phyloP scores from a whole-genome alignment of 2,797 vertebrate species.

The Sebastes goodei region DNA sequence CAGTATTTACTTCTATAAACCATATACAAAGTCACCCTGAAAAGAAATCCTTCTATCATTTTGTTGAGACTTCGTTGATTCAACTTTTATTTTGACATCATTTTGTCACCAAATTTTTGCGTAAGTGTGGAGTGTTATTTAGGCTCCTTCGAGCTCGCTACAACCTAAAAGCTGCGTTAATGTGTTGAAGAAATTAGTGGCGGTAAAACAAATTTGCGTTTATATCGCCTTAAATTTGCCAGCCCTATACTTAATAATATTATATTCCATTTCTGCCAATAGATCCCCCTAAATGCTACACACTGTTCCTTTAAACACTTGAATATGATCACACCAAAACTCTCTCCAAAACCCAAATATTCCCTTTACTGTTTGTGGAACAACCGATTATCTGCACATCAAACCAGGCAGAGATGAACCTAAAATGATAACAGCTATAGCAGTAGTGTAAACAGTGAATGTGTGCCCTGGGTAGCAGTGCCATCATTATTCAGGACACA shows the following conservation, averaged over 20 bases:
- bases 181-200: too few relatives aligned
- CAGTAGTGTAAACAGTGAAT: conserved; percentile 1
- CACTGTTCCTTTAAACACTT: neutral
- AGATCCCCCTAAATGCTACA: neutral
- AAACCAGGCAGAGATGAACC: neutral
- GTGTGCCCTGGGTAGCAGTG: conserved; percentile 1
- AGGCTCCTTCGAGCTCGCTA: too few relatives aligned
- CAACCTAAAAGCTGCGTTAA: too few relatives aligned
- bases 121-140: too few relatives aligned
- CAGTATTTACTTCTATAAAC: neutral
- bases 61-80: neutral
- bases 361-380: neutral
- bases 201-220: too few relatives aligned
- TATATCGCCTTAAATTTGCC: too few relatives aligned
- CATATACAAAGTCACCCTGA: too few relatives aligned
- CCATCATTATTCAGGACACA: conserved; percentile 39
- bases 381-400: neutral
- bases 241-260: too few relatives aligned
- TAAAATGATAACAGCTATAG: neutral
- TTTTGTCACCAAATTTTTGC: neutral
- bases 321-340: neutral
- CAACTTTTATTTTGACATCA: neutral
- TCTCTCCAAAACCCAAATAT: neutral
- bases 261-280: too few relatives aligned
- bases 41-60: neutral